These are phyloP conservation scores for Gavialis gangeticus DNA, from an alignment of 2,113 vertebrate species.

Conservation along the genomic window DNA sequence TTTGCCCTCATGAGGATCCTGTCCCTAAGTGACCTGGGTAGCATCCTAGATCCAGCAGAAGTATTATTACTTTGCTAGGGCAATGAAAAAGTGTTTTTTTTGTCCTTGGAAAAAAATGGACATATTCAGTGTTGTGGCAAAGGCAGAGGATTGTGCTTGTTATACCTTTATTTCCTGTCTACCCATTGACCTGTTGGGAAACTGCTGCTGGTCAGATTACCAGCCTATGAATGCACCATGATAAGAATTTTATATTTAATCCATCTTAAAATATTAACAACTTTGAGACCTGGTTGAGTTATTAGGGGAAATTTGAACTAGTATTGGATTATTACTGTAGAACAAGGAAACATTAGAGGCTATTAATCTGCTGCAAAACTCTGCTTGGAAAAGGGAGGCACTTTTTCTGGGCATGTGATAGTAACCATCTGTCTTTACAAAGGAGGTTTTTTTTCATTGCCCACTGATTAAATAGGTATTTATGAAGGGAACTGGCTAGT, in stretches of 20 bases:
- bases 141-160: neutral
- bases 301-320: neutral
- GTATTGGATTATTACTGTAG: neutral
- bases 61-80: neutral
- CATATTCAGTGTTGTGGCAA: slow-evolving; percentile 14
- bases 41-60: slow-evolving; percentile 33
- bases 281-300: neutral
- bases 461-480: neutral
- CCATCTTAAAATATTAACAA: neutral
- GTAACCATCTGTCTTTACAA: neutral
- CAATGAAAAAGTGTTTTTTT: neutral
- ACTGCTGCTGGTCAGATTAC: neutral
- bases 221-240: neutral
- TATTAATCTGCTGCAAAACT: neutral
- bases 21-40: slow-evolving; percentile 24
- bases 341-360: neutral
- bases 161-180: slow-evolving; percentile 13
- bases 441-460: neutral
- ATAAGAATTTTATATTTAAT: neutral
- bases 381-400: neutral
- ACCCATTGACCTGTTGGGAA: neutral
- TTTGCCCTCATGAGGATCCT: neutral
- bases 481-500: neutral
- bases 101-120: slow-evolving; percentile 7
- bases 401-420: neutral